These are phyloP conservation scores for Ectobius pallidus DNA, from an alignment of 2,888 invertebrate species.

Conservation along the genomic window DNA sequence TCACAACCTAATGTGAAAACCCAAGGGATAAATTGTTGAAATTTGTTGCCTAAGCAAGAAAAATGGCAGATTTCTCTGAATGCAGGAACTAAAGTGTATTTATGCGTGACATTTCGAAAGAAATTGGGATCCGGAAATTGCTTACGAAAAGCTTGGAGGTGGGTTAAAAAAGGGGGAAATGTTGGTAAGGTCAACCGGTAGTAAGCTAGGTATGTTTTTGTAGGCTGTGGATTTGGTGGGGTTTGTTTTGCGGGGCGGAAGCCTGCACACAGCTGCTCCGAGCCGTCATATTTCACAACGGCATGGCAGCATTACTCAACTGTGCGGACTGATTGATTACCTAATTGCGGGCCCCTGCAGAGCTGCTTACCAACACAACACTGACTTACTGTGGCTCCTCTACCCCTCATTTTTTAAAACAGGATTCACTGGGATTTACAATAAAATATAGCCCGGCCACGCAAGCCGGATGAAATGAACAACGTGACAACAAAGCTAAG, in stretches of 20 bases:
- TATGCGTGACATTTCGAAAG: not conserved
- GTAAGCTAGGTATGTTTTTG: not conserved
- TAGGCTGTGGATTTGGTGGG: not conserved
- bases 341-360: not conserved
- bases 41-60: no score
- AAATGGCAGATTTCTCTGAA: no score
- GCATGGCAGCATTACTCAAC: not conserved
- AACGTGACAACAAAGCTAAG: no score
- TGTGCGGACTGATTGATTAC: not conserved
- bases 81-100: no score
- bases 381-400: no score
- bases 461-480: no score
- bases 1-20: no score
- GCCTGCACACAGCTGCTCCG: not conserved
- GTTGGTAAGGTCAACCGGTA: slow-evolving; percentile 1
- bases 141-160: not conserved
- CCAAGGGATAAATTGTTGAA: no score
- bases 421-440: no score
- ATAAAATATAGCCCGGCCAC: no score
- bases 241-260: not conserved
- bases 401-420: no score
- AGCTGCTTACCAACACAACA: not conserved
- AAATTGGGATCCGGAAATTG: not conserved
- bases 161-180: not conserved
- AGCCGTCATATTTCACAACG: not conserved